Base-by-base conservation (phyloP, 2,797 vertebrate species). In the Oreonectes daqikongensis region DNA sequence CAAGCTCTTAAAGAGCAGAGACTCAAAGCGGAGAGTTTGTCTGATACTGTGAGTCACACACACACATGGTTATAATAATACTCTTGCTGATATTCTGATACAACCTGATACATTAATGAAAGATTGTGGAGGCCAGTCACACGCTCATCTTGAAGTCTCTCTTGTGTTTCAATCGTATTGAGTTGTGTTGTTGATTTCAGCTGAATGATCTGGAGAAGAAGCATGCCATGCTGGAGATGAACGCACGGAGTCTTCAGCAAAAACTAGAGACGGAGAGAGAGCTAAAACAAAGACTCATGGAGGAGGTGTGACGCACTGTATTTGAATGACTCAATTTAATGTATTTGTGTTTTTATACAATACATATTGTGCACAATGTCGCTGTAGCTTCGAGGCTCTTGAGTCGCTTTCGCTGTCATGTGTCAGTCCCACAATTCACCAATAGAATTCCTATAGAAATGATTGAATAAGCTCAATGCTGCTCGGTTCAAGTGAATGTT, bases 201-300 rank as follows among this genome's bases (percentile, higher is more conserved):
- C 94, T 99, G 79, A 98, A 93, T 79, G 97, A 99, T 86, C 90
- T 99, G 90, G 97, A 99, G 91, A 99, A 99, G 93, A 99, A 99
- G 85, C 97, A 99, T 0, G 94, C 97, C 77, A 98, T 99, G 97
- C 88, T 99, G 82, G 97, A 99, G 88, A 98, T 99, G 96, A 99
- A 98, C 0, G 97, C 97, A 30, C 96, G 97, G 77, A 97, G 96
- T 87, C 90, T 99, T 59, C 97, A 99, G 78, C 97, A 99, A 92
- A 99, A 99, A 81, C 93, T 99, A 61, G 97, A 99, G 90, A 98
- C 96, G 0, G 97, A 99, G 88, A 92, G 97, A 57, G 97, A 99
- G 78, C 94, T 99, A 74, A 99, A 99, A 78, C 97, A 99, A 83
- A 95, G 96, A 80, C 94, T 99, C 77, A 94, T 99, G 91, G 97